Percentiles rank a stretch among this genome's conserved stretches.
phyloP scores from a whole-genome alignment of 2,888 invertebrate species.

The Caprella mutica region DNA sequence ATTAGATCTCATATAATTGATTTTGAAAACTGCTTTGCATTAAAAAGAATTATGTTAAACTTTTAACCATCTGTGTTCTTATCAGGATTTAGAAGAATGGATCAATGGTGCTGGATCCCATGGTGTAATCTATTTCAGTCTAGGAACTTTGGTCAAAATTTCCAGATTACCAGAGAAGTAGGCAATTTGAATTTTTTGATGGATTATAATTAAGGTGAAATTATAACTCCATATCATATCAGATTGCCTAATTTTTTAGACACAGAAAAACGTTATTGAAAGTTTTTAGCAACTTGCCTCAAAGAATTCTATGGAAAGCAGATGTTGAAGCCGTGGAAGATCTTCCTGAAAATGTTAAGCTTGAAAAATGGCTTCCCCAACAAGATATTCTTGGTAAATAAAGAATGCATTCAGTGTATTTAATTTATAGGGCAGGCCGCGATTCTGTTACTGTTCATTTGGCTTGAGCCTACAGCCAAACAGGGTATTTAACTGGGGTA shows the following conservation, averaged over 20 bases:
- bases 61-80: neutral
- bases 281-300: constrained; percentile 63
- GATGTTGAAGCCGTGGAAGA: constrained; percentile 51
- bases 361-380: constrained; percentile 61
- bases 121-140: constrained; percentile 28
- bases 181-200: too few species aligned
- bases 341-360: constrained; percentile 51
- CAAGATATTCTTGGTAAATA: constrained; percentile 61
- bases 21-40: too few species aligned
- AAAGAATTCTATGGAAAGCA: constrained; percentile 74
- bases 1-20: too few species aligned
- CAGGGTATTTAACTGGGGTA: too few species aligned
- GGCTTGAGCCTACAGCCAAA: too few species aligned
- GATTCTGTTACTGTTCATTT: too few species aligned
- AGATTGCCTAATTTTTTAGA: neutral
- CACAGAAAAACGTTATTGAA: constrained; percentile 13
- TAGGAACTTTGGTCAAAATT: constrained; percentile 18
- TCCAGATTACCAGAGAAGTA: constrained; percentile 19
- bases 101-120: constrained; percentile 18
- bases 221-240: too few species aligned
- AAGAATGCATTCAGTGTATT: too few species aligned
- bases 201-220: too few species aligned
- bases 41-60: neutral
- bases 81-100: constrained; percentile 25
- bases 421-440: too few species aligned